Evolutionary conservation across 1,140 invertebrate species (phyloP), one percentile per base, ranked within the genome.

Genomic region (Caenorhabditis elegans): DNA sequence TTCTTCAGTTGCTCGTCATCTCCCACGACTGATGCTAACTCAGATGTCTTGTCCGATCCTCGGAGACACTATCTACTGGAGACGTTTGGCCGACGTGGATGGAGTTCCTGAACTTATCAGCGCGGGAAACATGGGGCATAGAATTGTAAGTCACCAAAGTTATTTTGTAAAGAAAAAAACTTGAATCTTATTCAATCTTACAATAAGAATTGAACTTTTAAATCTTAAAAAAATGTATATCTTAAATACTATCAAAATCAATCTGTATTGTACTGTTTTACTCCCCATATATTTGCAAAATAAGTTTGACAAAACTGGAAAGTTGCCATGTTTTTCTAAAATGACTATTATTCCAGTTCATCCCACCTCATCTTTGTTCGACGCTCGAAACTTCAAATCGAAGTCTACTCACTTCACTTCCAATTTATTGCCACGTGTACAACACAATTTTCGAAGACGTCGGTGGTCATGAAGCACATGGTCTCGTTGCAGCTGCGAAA

Each of bases 1-100:
- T n/a, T n/a, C n/a, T n/a, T n/a, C n/a, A 70, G 60, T 77, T 48
- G 76, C 76, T 31, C 76, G 76, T 8, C 76, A 77, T 36, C 48
- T 77, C 15, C 76, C 76, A 19, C 46, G 76, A 0, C 26, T 77
- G n/a, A 53, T 51, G 28, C 76, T 77, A 3, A 34, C 76, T 1
- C 46, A 77, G 8, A 49, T 77, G 76, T n/a, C 19, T 11, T 48
- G 26, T 2, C 76, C 76, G 4, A 36, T 77, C 13, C 48, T 77
- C 17, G 76, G 76, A 22, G 76, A 77, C 31, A 36, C 19, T 22
- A 77, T 77, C n/a, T 77, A 77, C 24, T 77, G 76, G 46, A 48
- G 76, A 8, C 3, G 76, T 24, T 24, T 77, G 5, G 19, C 19
- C 3, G 36, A 77, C 13, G 17, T 77, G 5, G 76, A 77, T 34